phyloP scores from a whole-genome alignment of 2,113 vertebrate genomes.

The Acrocephalus kingi region DNA sequence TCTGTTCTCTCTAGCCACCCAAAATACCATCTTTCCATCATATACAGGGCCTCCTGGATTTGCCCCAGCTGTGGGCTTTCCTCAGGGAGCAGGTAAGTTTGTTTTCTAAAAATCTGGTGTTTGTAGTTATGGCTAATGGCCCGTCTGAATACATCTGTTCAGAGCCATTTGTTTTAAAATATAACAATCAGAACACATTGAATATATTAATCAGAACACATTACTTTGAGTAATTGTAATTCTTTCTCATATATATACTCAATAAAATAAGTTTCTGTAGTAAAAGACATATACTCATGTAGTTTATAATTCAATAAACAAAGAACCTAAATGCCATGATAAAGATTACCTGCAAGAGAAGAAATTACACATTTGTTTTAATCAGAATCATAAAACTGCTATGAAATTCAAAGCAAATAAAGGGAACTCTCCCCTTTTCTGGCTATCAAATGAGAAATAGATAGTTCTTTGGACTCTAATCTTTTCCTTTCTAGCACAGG shows the following conservation, averaged over 20 bases:
- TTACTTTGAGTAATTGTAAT: background rate
- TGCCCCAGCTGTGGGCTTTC: conserved; percentile 70
- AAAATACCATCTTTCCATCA: conserved; percentile 71
- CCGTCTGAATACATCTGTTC: background rate
- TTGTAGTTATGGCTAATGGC: background rate
- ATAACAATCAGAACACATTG: background rate
- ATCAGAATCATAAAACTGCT: background rate
- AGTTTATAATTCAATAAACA: background rate
- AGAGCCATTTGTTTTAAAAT: background rate
- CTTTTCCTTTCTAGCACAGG: background rate
- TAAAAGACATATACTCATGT: background rate
- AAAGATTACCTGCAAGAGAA: background rate
- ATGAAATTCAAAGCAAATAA: background rate
- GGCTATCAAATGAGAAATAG: background rate
- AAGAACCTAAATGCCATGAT: background rate
- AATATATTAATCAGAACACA: background rate
- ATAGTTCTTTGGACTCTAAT: background rate
- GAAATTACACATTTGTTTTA: background rate
- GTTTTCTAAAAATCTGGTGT: background rate
- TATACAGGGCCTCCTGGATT: conserved; percentile 75
- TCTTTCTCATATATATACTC: background rate
- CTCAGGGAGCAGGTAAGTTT: conserved; percentile 73
- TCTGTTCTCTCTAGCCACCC: conserved; percentile 67
- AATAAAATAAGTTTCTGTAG: background rate
- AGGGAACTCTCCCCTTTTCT: background rate